Evolutionary conservation across 2,888 invertebrate genomes (phyloP).

Genomic region (Gymnoscelis rufifasciata): DNA sequence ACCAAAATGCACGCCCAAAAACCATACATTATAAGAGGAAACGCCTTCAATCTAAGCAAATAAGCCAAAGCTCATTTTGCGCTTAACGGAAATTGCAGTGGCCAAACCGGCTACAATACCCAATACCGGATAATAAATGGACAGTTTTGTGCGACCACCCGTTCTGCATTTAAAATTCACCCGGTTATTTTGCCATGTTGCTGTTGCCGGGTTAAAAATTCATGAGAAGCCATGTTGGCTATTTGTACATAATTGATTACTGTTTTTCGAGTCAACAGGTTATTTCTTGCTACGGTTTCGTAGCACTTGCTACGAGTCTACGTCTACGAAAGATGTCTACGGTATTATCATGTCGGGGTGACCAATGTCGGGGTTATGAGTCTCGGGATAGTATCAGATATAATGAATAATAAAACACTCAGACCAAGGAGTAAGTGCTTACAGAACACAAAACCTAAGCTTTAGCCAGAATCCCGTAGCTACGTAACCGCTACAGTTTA

Average conservation of each 20-base stretch:
- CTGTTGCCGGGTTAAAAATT: conserved; percentile 19
- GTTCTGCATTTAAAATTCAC: conserved; percentile 39
- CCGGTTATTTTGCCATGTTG: conserved; percentile 18
- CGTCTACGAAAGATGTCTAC: not conserved
- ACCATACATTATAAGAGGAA: too few relatives aligned
- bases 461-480: too few relatives aligned
- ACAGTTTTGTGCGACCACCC: conserved; percentile 30
- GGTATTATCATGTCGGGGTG: too few relatives aligned
- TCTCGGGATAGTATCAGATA: too few relatives aligned
- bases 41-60: not conserved
- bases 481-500: too few relatives aligned
- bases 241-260: conserved; percentile 17
- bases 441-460: too few relatives aligned
- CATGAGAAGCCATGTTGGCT: conserved; percentile 11
- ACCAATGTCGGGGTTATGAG: too few relatives aligned
- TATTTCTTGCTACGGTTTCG: not conserved
- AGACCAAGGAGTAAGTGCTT: too few relatives aligned
- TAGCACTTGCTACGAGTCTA: not conserved
- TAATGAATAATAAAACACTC: too few relatives aligned
- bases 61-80: conserved; percentile 1
- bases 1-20: too few relatives aligned
- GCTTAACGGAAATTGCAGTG: conserved; percentile 8
- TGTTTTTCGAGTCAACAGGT: conserved; percentile 8
- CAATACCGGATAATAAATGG: conserved; percentile 41
- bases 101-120: conserved; percentile 22